Evolutionary conservation across 1,140 invertebrate species (phyloP).

Genomic region (Eciton burchellii): DNA sequence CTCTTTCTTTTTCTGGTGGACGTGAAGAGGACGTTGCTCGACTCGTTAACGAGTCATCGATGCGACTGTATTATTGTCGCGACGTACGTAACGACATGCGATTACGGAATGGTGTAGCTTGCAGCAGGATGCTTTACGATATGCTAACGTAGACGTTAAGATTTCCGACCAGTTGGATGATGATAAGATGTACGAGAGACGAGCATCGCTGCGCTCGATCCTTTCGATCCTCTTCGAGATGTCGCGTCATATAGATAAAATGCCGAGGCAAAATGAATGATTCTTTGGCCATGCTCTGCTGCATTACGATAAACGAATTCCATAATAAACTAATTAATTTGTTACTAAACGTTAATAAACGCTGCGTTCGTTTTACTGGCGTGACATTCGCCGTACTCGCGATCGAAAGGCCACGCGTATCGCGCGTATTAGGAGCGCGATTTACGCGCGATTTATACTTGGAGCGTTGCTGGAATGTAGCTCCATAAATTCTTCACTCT

Average conservation of each 20-base stretch:
- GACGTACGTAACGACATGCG: conserved; percentile 30
- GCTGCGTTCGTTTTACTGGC: conserved; percentile 16
- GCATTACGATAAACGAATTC: conserved; percentile 21
- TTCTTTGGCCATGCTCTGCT: conserved; percentile 1
- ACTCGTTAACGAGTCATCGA: background rate
- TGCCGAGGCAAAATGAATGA: too few species aligned
- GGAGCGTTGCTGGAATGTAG: background rate
- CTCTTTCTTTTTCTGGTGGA: background rate
- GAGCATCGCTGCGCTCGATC: conserved; percentile 8
- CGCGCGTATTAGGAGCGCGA: background rate
- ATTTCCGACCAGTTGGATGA: conserved; percentile 68
- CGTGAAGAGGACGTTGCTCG: background rate
- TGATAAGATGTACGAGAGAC: conserved; percentile 35
- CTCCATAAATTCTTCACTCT: background rate
- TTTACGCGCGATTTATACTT: background rate
- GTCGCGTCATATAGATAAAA: conserved; percentile 10
- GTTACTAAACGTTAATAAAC: too few species aligned
- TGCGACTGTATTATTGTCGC: background rate
- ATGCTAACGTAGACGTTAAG: conserved; percentile 72
- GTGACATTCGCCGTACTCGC: background rate
- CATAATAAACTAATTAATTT: too few species aligned
- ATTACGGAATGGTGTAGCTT: conserved; percentile 59
- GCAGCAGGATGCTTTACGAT: conserved; percentile 68
- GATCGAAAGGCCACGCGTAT: background rate
- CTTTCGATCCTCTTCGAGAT: conserved; percentile 33